Percentiles rank a stretch among this genome's conserved stretches.
phyloP scores from a whole-genome alignment of 1,140 invertebrate species.

The Manduca sexta region DNA sequence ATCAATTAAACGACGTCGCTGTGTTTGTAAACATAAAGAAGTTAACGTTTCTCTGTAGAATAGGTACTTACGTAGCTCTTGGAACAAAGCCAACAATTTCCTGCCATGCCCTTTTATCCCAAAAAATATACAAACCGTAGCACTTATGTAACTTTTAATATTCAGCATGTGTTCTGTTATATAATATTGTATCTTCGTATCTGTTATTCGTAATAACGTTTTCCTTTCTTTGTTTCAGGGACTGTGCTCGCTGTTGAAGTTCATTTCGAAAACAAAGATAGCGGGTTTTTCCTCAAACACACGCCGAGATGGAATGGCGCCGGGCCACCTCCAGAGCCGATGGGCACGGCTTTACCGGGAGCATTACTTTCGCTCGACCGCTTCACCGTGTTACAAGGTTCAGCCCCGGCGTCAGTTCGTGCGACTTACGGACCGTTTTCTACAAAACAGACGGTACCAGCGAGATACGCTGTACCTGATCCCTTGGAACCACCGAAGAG shows the following conservation, averaged over 20 bases:
- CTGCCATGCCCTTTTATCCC: conserved; percentile 53
- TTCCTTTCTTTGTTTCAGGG: conserved; percentile 50
- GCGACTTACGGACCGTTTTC: conserved; percentile 94
- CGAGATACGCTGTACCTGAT: conserved; percentile 88
- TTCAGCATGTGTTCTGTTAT: too few species aligned
- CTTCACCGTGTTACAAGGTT: conserved; percentile 91
- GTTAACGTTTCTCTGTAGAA: conserved; percentile 33
- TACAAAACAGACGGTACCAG: conserved; percentile 94
- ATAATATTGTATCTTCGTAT: conserved; percentile 16
- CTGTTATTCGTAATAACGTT: conserved; percentile 23
- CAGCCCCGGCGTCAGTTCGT: conserved; percentile 87
- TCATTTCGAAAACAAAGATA: conserved; percentile 92
- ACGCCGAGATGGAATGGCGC: conserved; percentile 76
- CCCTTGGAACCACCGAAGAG: conserved; percentile 75
- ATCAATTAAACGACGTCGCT: too few species aligned
- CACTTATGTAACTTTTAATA: conserved; percentile 35
- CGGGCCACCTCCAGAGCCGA: conserved; percentile 56
- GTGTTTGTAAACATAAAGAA: conserved; percentile 56
- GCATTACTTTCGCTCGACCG: conserved; percentile 83
- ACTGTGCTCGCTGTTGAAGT: conserved; percentile 79
- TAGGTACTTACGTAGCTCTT: conserved; percentile 34
- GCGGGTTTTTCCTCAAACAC: conserved; percentile 91
- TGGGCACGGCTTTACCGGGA: conserved; percentile 66
- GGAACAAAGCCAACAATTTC: conserved; percentile 43
- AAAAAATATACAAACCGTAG: conserved; percentile 42